Percentiles rank a stretch among this genome's conserved stretches.
Evolutionary conservation across 2,113 vertebrate species (phyloP).

Genomic region (Vulpes vulpes): DNA sequence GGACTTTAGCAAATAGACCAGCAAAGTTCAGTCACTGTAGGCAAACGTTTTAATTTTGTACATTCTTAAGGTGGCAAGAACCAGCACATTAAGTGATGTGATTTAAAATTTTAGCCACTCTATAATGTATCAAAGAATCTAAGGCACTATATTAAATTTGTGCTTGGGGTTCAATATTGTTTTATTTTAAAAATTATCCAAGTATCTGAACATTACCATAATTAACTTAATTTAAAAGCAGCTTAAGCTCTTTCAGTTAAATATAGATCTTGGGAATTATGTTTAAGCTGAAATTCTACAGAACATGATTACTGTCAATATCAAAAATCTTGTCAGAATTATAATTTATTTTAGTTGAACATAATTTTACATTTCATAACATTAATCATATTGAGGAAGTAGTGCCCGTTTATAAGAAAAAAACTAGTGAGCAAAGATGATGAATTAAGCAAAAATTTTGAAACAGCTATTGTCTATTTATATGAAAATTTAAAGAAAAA

Average conservation of each 20-base stretch:
- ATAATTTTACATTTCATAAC: constrained; percentile 13
- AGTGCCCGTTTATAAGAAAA: neutral
- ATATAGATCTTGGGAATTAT: constrained; percentile 20
- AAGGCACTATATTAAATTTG: neutral
- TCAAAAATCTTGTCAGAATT: constrained; percentile 43
- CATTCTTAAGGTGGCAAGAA: neutral
- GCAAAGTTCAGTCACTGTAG: neutral
- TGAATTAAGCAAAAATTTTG: neutral
- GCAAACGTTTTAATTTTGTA: neutral
- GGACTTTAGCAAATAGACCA: neutral
- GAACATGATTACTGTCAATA: neutral
- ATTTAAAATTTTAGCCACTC: neutral
- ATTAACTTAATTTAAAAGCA: constrained; percentile 26
- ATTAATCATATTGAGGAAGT: neutral
- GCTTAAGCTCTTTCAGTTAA: neutral
- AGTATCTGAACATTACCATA: neutral
- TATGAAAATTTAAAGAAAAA: neutral
- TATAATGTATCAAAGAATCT: neutral
- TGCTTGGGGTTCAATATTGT: neutral
- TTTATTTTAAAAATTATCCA: constrained; percentile 11
- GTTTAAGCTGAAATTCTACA: neutral
- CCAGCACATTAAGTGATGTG: neutral
- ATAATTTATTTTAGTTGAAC: neutral
- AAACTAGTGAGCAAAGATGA: neutral
- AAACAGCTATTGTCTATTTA: neutral